Conservation (phyloP, 1,140 invertebrate species). For the Leucophenga varia region DNA sequence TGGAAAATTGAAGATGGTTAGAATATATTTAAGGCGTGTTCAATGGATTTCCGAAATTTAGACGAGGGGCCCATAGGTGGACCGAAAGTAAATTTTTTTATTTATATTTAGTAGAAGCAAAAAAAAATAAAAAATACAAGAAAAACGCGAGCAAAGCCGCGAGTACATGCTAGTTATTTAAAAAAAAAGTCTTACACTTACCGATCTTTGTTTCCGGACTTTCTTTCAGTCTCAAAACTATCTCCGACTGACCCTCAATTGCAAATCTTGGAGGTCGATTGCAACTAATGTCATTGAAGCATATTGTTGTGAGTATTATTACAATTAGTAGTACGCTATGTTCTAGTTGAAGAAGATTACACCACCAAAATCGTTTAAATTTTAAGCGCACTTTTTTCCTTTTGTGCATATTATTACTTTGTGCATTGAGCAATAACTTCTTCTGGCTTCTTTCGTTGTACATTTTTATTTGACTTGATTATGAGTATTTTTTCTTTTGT, state of each 20-base stretch:
- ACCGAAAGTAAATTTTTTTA: no score
- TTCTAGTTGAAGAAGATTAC: neutral
- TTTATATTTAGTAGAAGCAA: no score
- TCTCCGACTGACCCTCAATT: constrained; percentile 84
- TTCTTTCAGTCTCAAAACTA: constrained; percentile 84
- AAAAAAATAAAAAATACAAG: no score
- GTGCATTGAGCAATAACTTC: no score
- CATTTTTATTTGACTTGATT: constrained; percentile 20
- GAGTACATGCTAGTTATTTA: no score
- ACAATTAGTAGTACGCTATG: constrained; percentile 20
- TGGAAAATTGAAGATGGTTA: no score
- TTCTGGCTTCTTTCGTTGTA: constrained; percentile 34
- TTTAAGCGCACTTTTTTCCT: constrained; percentile 46
- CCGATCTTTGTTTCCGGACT: constrained; percentile 81
- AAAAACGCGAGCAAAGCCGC: no score
- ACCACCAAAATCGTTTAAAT: neutral
- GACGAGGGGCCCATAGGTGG: no score
- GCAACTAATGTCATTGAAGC: constrained; percentile 10
- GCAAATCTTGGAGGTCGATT: constrained; percentile 82
- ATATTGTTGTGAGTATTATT: constrained; percentile 24
- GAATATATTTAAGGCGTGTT: no score
- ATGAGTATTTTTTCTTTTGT: no score
- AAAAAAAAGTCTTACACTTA: constrained; percentile 61
- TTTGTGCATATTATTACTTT: constrained; percentile 4
- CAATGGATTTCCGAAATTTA: no score